Percentiles rank a stretch among this genome's conserved stretches.
Conservation (phyloP, 2,888 invertebrate genomes). For the Clistopyga incitator region DNA sequence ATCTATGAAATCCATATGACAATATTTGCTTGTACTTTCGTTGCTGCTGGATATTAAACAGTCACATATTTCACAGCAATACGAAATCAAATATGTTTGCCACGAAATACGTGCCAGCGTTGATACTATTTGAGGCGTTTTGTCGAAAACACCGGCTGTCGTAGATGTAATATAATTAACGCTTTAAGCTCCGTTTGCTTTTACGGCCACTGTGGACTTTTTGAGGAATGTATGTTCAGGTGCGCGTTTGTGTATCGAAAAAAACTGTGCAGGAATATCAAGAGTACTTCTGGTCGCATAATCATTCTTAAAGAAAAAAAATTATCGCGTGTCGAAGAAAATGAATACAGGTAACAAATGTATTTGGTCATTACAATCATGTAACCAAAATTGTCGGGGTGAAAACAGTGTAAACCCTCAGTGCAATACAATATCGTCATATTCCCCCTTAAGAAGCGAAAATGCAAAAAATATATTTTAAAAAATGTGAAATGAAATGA, state of each 20-base stretch:
- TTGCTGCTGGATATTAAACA: not conserved
- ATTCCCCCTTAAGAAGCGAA: not conserved
- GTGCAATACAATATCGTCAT: slow-evolving; percentile 7
- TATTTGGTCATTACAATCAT: slow-evolving; percentile 21
- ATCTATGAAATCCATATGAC: not conserved
- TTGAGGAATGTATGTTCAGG: not conserved
- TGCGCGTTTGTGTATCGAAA: slow-evolving; percentile 4
- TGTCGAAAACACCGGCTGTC: not conserved
- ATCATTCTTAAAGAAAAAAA: slow-evolving; percentile 9
- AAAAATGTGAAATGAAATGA: not conserved
- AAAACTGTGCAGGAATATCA: not conserved
- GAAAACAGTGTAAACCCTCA: not conserved
- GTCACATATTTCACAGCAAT: not conserved
- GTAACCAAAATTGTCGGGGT: not conserved
- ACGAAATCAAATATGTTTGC: not conserved
- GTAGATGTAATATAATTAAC: not conserved
- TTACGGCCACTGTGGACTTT: not conserved
- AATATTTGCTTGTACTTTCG: not conserved
- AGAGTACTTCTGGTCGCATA: too few species aligned
- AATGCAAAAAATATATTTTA: not conserved
- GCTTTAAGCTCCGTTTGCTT: not conserved
- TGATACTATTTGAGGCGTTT: not conserved
- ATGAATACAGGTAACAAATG: slow-evolving; percentile 10
- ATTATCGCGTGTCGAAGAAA: not conserved
- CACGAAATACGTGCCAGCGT: too few species aligned